These are phyloP conservation scores for Camponotus fellah DNA, from an alignment of 2,888 invertebrate species.

Conservation along the genomic window DNA sequence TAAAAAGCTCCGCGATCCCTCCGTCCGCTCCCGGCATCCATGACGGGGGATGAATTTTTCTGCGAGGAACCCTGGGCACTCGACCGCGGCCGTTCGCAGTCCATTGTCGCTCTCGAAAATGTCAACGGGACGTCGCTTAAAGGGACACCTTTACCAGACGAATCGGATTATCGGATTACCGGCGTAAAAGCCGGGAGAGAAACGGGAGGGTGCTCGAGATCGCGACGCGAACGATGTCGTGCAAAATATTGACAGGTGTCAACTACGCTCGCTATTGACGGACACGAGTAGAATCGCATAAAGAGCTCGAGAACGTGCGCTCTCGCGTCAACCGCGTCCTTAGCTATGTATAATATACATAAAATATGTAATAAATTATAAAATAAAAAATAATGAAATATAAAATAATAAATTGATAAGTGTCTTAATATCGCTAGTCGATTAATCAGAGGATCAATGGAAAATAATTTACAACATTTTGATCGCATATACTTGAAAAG, in stretches of 20 bases:
- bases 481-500: too few species aligned
- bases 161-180: slow-evolving; percentile 85
- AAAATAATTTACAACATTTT: too few species aligned
- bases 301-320: slow-evolving; percentile 10
- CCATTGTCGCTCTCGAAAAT: slow-evolving; percentile 83
- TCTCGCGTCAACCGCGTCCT: slow-evolving; percentile 22
- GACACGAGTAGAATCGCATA: slow-evolving; percentile 18
- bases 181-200: slow-evolving; percentile 76
- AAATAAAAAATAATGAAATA: too few species aligned
- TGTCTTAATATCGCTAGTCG: too few species aligned
- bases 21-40: slow-evolving; percentile 37
- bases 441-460: too few species aligned
- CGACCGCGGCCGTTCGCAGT: slow-evolving; percentile 70
- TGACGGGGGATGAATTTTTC: slow-evolving; percentile 67
- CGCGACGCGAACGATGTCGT: slow-evolving; percentile 35
- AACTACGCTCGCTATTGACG: slow-evolving; percentile 23
- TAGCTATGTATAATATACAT: neutral
- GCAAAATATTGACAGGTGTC: slow-evolving; percentile 60
- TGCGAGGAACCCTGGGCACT: slow-evolving; percentile 65
- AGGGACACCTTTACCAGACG: slow-evolving; percentile 77
- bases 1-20: slow-evolving; percentile 76
- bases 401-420: too few species aligned
- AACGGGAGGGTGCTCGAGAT: slow-evolving; percentile 54
- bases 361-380: too few species aligned
- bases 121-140: slow-evolving; percentile 81